Evolutionary conservation across 2,888 invertebrate species (phyloP).

Genomic region (Eupithecia vulgata): DNA sequence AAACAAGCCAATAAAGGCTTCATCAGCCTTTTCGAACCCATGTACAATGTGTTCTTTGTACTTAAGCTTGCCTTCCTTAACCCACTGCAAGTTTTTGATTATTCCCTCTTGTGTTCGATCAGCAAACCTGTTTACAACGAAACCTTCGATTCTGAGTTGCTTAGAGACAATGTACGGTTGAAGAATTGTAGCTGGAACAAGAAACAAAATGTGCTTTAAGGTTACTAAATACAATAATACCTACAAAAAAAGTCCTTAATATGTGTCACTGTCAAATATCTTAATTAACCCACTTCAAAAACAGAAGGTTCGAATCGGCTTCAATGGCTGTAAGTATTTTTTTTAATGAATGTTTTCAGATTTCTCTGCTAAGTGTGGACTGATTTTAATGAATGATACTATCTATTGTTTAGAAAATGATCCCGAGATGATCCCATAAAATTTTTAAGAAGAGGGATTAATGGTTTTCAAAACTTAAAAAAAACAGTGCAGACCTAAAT

Average conservation of each 20-base stretch:
- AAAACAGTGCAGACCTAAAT: not conserved
- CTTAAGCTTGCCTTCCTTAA: constrained; percentile 86
- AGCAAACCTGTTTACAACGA: constrained; percentile 78
- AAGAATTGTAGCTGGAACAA: constrained; percentile 67
- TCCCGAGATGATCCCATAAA: not conserved
- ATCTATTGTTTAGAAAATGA: not conserved
- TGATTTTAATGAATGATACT: not conserved
- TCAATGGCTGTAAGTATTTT: no score
- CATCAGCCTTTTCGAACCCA: constrained; percentile 86
- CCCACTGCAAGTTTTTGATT: constrained; percentile 84
- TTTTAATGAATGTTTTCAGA: not conserved
- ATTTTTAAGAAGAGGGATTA: no score
- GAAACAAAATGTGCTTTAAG: constrained; percentile 13
- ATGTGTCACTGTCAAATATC: not conserved
- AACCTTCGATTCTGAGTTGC: constrained; percentile 87
- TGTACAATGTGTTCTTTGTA: constrained; percentile 86
- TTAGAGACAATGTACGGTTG: constrained; percentile 83
- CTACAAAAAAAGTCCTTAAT: not conserved
- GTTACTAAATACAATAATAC: not conserved
- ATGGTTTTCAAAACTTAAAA: no score
- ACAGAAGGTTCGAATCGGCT: no score
- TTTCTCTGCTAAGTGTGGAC: not conserved
- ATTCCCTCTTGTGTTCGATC: constrained; percentile 85
- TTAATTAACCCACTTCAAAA: not conserved
- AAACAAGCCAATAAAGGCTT: constrained; percentile 86